Base-by-base conservation (phyloP, 1,140 invertebrate species). In the Drosophila parabipectinata region DNA sequence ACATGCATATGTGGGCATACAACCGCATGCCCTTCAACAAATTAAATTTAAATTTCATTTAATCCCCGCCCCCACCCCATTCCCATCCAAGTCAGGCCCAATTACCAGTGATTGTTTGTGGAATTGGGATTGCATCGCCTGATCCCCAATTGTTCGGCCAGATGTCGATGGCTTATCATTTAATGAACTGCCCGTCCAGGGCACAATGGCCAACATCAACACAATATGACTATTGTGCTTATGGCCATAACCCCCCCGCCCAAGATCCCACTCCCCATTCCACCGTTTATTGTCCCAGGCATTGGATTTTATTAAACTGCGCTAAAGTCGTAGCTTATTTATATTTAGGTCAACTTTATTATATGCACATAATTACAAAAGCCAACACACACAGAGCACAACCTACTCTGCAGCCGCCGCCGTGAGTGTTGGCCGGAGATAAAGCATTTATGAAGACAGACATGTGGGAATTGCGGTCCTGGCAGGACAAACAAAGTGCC, bases 341-440 rank as follows among this genome's bases (percentile, higher is more conserved):
- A 48, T 85, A 81, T 85, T 87, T 87, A 51, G 82, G 82, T 87
- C 78, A 87, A 76, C 83, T 87, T 79, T 87, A 85, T 85, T 87
- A 76, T 87, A 82, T 88, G 82, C 78, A 72, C 82, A 82, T 87
- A 87, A 87, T 87, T 87, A 88, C 82, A 79, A 88, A 87, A 76
- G 71, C 83, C 78, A 82, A 88, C 78, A 85, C 59, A 82, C 18
- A 37, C 48, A 44, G 24, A 34, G 21, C 6, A 28, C 5, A 28
- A 50, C 28, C 21, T 48, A 9, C 39, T 10, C 10, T 10, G 4
- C 32, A 8, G 64, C 26, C n/a, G 37, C 10, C 3, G 32, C 12
- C 39, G 60, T 73, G 52, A 51, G 73, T 83, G 78, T 47, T 63
- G 58, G 77, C 71, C 79, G 85, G 21, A 87, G 82, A 87, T 82